These are phyloP conservation scores for Drosophila austrosaltans DNA, from an alignment of 2,888 invertebrate genomes.

Conservation along the genomic window DNA sequence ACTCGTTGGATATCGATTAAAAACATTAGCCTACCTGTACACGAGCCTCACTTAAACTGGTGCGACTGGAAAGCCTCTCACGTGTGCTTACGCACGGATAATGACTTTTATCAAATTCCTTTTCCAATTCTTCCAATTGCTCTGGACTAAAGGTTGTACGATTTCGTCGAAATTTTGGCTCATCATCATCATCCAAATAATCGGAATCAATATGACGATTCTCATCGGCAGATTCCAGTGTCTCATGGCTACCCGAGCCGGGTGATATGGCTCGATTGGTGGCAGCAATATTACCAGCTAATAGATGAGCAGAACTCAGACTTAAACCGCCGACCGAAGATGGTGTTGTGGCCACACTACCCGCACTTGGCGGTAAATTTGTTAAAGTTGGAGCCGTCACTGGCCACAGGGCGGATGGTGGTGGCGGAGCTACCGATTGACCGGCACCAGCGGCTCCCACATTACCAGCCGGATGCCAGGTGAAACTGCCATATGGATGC, in stretches of 20 bases:
- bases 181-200: slow-evolving; percentile 90
- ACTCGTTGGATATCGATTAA: no score
- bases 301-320: slow-evolving; percentile 61
- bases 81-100: slow-evolving; percentile 97
- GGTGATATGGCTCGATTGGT: slow-evolving; percentile 83
- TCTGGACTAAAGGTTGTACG: slow-evolving; percentile 97
- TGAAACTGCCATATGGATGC: slow-evolving; percentile 86
- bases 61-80: slow-evolving; percentile 95
- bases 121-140: slow-evolving; percentile 96
- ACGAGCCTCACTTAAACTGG: slow-evolving; percentile 95
- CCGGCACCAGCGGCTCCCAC: slow-evolving; percentile 50
- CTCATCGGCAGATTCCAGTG: slow-evolving; percentile 83
- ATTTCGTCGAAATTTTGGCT: slow-evolving; percentile 96
- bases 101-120: slow-evolving; percentile 97
- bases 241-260: slow-evolving; percentile 84
- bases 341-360: slow-evolving; percentile 38
- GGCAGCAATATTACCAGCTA: slow-evolving; percentile 43
- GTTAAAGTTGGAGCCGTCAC: slow-evolving; percentile 83
- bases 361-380: slow-evolving; percentile 85
- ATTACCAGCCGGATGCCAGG: slow-evolving; percentile 84
- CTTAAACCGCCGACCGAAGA: slow-evolving; percentile 34
- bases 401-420: slow-evolving; percentile 73
- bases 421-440: slow-evolving; percentile 64
- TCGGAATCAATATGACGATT: slow-evolving; percentile 87
- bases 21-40: slow-evolving; percentile 91